Percentiles rank a stretch among this genome's conserved stretches.
Conservation (phyloP, 2,113 vertebrate species). For the Martes martes region DNA sequence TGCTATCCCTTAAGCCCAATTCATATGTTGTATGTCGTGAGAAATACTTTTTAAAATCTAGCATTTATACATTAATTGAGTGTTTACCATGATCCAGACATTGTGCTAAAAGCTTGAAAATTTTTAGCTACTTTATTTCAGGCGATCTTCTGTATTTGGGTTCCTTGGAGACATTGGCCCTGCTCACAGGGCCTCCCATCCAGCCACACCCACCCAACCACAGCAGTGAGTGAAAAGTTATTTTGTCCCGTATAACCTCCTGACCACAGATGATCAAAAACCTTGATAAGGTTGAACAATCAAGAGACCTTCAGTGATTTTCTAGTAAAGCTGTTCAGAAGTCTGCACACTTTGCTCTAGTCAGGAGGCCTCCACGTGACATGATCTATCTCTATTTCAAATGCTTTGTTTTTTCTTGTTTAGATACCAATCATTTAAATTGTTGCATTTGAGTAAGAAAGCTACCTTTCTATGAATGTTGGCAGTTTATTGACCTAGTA, state of each 20-base stretch:
- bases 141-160: not conserved
- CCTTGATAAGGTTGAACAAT: not conserved
- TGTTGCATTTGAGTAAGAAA: conserved; percentile 96
- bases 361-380: not conserved
- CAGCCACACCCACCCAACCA: not conserved
- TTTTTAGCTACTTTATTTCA: not conserved
- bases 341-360: not conserved
- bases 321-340: not conserved
- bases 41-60: not conserved
- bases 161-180: not conserved
- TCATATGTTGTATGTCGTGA: not conserved
- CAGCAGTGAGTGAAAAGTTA: too few species aligned
- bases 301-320: not conserved
- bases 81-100: not conserved
- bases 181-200: not conserved
- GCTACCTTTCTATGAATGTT: conserved; percentile 90
- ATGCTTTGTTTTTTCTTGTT: conserved; percentile 80
- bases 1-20: not conserved
- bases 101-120: not conserved
- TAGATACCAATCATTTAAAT: conserved; percentile 92
- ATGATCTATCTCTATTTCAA: not conserved
- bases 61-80: not conserved
- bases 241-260: not conserved
- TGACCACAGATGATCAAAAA: not conserved
- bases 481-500: conserved; percentile 88